These are phyloP conservation scores for Caenorhabditis panamensis DNA, from an alignment of 2,888 invertebrate genomes.

Conservation along the genomic window DNA sequence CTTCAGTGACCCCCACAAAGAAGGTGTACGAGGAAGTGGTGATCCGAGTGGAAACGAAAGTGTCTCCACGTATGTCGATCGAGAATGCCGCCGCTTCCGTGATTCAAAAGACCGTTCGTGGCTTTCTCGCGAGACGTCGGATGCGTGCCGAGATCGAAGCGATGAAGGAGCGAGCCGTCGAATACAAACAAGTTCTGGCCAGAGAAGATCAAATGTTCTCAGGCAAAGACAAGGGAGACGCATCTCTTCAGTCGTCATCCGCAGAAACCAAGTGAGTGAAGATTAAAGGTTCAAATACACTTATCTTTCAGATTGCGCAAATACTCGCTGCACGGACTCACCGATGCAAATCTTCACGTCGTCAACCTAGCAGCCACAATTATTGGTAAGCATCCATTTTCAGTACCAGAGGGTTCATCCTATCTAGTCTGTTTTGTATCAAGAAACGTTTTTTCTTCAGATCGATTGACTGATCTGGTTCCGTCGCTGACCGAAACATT, in stretches of 20 bases:
- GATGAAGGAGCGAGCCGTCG: conserved; percentile 10
- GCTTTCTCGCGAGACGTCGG: conserved; percentile 33
- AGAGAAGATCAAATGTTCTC: conserved; percentile 22
- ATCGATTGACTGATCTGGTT: conserved; percentile 34
- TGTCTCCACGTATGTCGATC: not conserved
- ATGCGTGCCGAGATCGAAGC: conserved; percentile 12
- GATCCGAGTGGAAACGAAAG: no score
- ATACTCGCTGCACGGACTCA: conserved; percentile 18
- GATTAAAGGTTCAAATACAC: not conserved
- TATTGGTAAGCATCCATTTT: conserved; percentile 10
- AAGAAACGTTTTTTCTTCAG: conserved; percentile 14
- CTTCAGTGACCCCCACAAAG: no score
- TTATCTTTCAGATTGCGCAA: conserved; percentile 23
- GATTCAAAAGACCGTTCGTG: conserved; percentile 38
- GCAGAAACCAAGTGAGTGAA: conserved; percentile 20
- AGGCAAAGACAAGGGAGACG: not conserved
- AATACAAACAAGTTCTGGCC: conserved; percentile 14
- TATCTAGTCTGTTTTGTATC: no score
- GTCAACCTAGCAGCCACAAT: conserved; percentile 36
- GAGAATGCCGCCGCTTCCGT: conserved; percentile 5
- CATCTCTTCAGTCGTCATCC: not conserved
- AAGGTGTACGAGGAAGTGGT: no score
- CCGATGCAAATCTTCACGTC: conserved; percentile 23
- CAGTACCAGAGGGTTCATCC: no score
- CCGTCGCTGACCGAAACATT: conserved; percentile 33